These are phyloP conservation scores for Heterohyrax brucei DNA, from an alignment of 2,797 vertebrate species.

Conservation along the genomic window DNA sequence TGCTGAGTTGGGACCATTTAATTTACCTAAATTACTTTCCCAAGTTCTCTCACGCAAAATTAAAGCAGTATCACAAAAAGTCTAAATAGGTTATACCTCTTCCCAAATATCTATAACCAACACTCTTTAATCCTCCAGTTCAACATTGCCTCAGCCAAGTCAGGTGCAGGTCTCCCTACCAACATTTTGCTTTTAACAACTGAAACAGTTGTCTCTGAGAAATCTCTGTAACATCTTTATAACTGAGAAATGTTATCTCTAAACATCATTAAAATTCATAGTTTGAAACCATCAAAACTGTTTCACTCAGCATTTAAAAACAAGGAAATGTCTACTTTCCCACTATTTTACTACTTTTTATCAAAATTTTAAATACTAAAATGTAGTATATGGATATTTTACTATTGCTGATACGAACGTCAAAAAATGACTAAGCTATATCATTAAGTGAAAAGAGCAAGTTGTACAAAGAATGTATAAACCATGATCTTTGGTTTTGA, in stretches of 20 bases:
- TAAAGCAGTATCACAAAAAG: slow-evolving; percentile 23
- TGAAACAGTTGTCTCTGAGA: not conserved
- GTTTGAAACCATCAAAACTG: slow-evolving; percentile 5
- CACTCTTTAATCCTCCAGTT: not conserved
- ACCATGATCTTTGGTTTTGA: not conserved
- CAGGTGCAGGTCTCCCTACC: not conserved
- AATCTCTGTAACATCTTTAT: not conserved
- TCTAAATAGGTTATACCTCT: slow-evolving; percentile 41
- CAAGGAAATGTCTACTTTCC: not conserved
- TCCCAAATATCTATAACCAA: not conserved
- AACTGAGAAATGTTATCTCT: not conserved
- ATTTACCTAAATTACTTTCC: slow-evolving; percentile 26
- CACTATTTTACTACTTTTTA: not conserved
- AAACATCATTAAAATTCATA: not conserved
- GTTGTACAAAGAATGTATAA: not conserved
- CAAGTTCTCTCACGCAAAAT: slow-evolving; percentile 39
- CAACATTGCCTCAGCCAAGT: not conserved
- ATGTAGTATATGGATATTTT: not conserved
- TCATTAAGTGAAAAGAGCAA: not conserved
- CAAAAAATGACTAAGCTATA: not conserved
- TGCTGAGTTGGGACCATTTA: not conserved
- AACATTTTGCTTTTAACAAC: slow-evolving; percentile 32
- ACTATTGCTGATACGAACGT: slow-evolving; percentile 1
- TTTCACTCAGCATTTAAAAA: slow-evolving; percentile 27
- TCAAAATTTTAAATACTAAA: slow-evolving; percentile 5